phyloP scores from a whole-genome alignment of 2,888 invertebrate species.

The Caenorhabditis angaria region DNA sequence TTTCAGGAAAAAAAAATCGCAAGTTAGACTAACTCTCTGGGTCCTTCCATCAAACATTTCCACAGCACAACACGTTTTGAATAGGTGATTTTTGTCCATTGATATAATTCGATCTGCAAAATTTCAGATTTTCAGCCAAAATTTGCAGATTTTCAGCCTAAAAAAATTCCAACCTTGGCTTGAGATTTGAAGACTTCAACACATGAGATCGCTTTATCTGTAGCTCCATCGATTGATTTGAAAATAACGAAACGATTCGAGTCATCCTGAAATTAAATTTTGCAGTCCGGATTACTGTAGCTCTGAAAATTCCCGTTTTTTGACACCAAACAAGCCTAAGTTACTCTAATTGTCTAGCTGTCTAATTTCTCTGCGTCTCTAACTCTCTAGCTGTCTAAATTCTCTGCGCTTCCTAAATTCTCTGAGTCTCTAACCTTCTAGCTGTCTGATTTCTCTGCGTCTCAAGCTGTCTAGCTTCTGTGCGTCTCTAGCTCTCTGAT shows the following conservation, averaged over 20 bases:
- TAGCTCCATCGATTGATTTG: constrained; percentile 35
- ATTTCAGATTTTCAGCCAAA: background rate
- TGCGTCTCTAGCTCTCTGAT: too few relatives aligned
- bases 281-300: too few relatives aligned
- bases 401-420: too few relatives aligned
- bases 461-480: too few relatives aligned
- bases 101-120: constrained; percentile 22
- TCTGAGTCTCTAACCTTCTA: too few relatives aligned
- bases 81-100: constrained; percentile 31
- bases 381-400: too few relatives aligned
- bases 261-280: constrained; percentile 9
- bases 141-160: background rate
- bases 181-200: constrained; percentile 39
- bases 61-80: constrained; percentile 23
- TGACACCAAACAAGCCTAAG: too few relatives aligned
- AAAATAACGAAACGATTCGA: constrained; percentile 29
- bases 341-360: too few relatives aligned
- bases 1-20: background rate
- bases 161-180: constrained; percentile 15
- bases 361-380: too few relatives aligned
- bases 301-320: background rate
- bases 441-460: too few relatives aligned
- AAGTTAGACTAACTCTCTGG: constrained; percentile 34
- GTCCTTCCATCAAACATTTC: constrained; percentile 35
- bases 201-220: constrained; percentile 37